Evolutionary conservation across 2,888 invertebrate species (phyloP).

Genomic region (Leptura quadrifasciata): DNA sequence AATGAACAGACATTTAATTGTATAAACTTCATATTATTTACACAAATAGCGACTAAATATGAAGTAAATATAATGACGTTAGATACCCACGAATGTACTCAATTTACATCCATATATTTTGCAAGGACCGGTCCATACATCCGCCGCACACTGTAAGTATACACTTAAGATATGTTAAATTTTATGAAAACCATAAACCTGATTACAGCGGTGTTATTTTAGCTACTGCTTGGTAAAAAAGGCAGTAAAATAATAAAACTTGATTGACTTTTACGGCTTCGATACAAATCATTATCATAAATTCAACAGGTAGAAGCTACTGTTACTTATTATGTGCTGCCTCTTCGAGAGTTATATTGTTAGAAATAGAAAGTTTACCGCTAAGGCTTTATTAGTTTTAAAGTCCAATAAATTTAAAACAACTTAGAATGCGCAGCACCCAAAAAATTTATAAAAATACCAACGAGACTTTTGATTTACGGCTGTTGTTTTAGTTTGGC

Average conservation of each 20-base stretch:
- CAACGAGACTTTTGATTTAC: conserved; percentile 1
- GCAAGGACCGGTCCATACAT: no score
- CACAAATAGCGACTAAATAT: no score
- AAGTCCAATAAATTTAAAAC: conserved; percentile 3
- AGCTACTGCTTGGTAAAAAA: conserved; percentile 31
- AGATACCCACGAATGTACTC: no score
- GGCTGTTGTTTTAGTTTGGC: not conserved
- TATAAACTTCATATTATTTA: no score
- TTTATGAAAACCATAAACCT: not conserved
- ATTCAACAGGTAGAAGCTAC: conserved; percentile 17
- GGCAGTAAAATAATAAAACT: conserved; percentile 46
- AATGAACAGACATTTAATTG: no score
- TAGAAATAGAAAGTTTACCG: conserved; percentile 10
- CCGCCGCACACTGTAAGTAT: no score
- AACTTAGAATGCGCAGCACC: not conserved
- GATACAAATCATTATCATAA: conserved; percentile 18
- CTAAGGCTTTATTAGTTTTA: not conserved
- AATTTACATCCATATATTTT: no score
- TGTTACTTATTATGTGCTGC: not conserved
- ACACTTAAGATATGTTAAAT: not conserved
- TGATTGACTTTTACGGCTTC: conserved; percentile 43
- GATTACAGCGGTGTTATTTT: not conserved
- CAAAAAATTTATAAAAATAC: not conserved
- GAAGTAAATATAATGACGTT: no score
- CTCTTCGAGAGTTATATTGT: conserved; percentile 2